A percentile compares a stretch with the other conserved stretches of the same genome.
phyloP scores from a whole-genome alignment of 2,113 vertebrate species.

The Callorhinus ursinus region DNA sequence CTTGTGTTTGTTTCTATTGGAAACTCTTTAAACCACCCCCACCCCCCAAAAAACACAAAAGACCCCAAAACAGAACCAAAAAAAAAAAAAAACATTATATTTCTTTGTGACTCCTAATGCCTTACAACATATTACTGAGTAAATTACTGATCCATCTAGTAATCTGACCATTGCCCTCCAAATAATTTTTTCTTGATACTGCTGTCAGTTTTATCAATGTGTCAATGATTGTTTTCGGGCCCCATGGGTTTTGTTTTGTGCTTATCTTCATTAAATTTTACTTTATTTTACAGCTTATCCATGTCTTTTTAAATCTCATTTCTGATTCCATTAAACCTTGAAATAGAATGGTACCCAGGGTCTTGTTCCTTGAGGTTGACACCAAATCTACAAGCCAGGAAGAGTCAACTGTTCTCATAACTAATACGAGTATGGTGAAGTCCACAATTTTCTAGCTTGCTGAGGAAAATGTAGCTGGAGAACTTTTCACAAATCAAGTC shows the following conservation, averaged over 20 bases:
- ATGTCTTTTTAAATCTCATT: not conserved
- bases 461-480: not conserved
- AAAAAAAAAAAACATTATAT: not conserved
- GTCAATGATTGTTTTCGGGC: not conserved
- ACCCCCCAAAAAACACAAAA: not conserved
- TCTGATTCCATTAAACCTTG: not conserved
- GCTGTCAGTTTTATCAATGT: not conserved
- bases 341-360: not conserved
- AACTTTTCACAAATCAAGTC: slow-evolving; percentile 5
- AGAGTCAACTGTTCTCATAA: not conserved
- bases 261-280: not conserved
- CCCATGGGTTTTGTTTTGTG: not conserved
- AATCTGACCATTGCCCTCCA: not conserved
- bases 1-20: not conserved
- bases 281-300: not conserved
- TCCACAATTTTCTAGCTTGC: not conserved
- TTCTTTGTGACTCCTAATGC: not conserved
- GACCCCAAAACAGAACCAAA: not conserved
- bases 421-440: not conserved
- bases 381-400: not conserved
- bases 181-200: not conserved
- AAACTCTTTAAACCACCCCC: not conserved
- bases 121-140: not conserved
- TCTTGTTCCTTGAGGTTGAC: not conserved
- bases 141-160: not conserved